Evolutionary conservation across 1,140 invertebrate species (phyloP), one percentile per base, ranked within the genome.

Genomic region (Globodera ellingtonae): DNA sequence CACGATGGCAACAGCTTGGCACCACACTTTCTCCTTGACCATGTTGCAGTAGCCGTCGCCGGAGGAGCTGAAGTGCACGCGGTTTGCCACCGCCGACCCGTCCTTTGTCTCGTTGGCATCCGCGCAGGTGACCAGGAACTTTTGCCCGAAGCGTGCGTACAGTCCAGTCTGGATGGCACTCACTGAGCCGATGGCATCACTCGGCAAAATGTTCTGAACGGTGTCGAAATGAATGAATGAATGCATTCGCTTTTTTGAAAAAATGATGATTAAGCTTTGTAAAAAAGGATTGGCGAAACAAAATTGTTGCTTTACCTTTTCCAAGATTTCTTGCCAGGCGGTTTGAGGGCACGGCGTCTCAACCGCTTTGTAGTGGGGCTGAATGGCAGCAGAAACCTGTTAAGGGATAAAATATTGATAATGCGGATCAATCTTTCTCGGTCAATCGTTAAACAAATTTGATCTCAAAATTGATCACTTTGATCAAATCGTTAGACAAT

Each of bases 21-120:
- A 80, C 78, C 78, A 80, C 50, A 75, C 46, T 15, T 80, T 65
- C 15, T 75, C 52, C 48, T 73, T 75, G 71, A 66, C 65, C 44
- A 77, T 47, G 75, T 80, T 72, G 21, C 79, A 80, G 66, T 80
- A 80, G 18, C 79, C 79, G 75, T 80, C 79, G 18, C 79, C 79
- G 50, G 47, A 59, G 6, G 69, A 56, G 47, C 73, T 78, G 62
- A 80, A 67, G 59, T 75, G 72, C 52, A 80, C 72, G 65, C 69
- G 72, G 52, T 80, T 80, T 47, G 72, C n/a, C 59, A 47, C 10
- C 7, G 56, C 48, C 50, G 35, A 44, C 1, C 69, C 50, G 5
- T 59, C 44, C 46, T 79, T 79, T 10, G 35, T 21, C 6, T 56
- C 48, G 10, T 79, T 46, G n/a, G 65, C 75, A 6, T 73, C 48